A percentile compares a stretch with the other conserved stretches of the same genome.
phyloP scores from a whole-genome alignment of 2,888 invertebrate species.

The Priapulus caudatus region DNA sequence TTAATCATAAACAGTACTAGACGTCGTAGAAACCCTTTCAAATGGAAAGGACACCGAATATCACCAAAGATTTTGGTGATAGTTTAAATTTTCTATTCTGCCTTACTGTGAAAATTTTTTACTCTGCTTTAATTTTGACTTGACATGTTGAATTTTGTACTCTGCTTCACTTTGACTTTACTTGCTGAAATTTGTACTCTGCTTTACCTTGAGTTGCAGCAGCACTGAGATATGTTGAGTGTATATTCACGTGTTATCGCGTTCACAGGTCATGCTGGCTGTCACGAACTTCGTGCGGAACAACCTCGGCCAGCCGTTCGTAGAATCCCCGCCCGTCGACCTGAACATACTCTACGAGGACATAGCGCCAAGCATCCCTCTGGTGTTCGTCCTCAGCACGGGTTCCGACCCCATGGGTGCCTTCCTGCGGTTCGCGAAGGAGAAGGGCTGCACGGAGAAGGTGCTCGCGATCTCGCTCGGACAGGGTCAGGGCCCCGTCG shows the following conservation, averaged over 20 bases:
- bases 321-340: slow-evolving; percentile 66
- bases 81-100: no score
- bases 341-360: slow-evolving; percentile 40
- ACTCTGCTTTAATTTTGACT: no score
- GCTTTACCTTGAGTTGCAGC: slow-evolving; percentile 5
- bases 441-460: slow-evolving; percentile 35
- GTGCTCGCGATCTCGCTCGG: slow-evolving; percentile 40
- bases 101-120: no score
- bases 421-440: slow-evolving; percentile 37
- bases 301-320: slow-evolving; percentile 63
- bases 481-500: slow-evolving; percentile 42
- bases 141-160: no score
- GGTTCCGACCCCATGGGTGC: slow-evolving; percentile 49
- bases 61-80: no score
- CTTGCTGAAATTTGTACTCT: not conserved
- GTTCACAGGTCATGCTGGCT: slow-evolving; percentile 54
- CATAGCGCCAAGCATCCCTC: slow-evolving; percentile 48
- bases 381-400: slow-evolving; percentile 72
- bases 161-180: no score
- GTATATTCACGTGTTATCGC: slow-evolving; percentile 4
- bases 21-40: no score
- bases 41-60: no score
- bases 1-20: no score
- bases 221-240: not conserved
- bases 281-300: slow-evolving; percentile 64